Evolutionary conservation across 2,113 vertebrate genomes (phyloP).

Genomic region (Phoenicopterus ruber): DNA sequence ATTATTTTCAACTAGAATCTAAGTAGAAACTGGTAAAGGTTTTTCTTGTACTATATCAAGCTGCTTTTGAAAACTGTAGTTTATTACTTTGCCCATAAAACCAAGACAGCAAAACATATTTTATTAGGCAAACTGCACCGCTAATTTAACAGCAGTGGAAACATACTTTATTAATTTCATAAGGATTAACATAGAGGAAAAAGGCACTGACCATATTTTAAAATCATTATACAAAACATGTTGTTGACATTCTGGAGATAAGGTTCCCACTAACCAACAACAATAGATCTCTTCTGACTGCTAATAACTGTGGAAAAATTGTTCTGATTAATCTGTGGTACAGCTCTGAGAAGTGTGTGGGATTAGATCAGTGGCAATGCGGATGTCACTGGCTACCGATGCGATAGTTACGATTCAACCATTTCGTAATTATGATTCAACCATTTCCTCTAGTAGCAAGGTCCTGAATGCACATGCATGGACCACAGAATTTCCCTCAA

Average conservation of each 20-base stretch:
- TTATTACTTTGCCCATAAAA: slow-evolving; percentile 14
- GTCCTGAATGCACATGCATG: not conserved
- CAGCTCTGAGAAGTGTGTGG: not conserved
- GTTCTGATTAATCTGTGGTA: not conserved
- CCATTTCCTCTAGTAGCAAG: not conserved
- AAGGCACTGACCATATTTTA: not conserved
- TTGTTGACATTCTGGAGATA: not conserved
- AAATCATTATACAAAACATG: not conserved
- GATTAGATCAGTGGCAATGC: not conserved
- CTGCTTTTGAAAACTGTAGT: not conserved
- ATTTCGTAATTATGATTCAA: not conserved
- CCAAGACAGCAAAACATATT: slow-evolving; percentile 23
- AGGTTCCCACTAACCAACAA: not conserved
- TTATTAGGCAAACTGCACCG: not conserved
- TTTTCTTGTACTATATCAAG: not conserved
- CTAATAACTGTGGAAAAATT: not conserved
- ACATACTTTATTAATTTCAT: slow-evolving; percentile 33
- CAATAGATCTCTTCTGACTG: not conserved
- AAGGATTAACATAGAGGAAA: not conserved
- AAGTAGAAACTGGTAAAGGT: not conserved
- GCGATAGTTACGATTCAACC: not conserved
- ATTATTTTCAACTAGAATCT: not conserved
- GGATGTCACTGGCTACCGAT: not conserved
- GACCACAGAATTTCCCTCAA: not conserved
- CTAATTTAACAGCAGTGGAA: slow-evolving; percentile 51